These are phyloP conservation scores for Eledone cirrhosa DNA, from an alignment of 2,888 invertebrate species.

Conservation along the genomic window DNA sequence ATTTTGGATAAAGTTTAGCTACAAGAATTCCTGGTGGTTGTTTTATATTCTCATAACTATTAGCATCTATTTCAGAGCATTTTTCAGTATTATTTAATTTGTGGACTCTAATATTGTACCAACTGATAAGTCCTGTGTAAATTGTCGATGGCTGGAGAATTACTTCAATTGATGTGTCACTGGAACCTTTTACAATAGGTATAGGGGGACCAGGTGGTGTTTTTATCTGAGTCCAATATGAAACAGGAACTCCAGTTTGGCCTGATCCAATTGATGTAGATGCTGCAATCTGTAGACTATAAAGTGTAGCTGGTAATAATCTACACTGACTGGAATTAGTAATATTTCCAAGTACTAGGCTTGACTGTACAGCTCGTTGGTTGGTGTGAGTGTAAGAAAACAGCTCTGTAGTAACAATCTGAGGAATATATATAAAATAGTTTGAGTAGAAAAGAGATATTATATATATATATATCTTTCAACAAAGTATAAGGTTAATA, in stretches of 20 bases:
- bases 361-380: not conserved
- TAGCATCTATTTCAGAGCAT: constrained; percentile 61
- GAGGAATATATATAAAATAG: not conserved
- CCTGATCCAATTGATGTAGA: constrained; percentile 70
- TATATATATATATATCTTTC: too few species aligned
- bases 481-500: too few species aligned
- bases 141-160: constrained; percentile 77
- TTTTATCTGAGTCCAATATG: constrained; percentile 78
- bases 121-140: constrained; percentile 79
- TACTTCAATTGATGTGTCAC: constrained; percentile 75
- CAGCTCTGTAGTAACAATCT: not conserved
- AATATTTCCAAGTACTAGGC: not conserved
- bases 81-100: constrained; percentile 68
- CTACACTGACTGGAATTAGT: constrained; percentile 56
- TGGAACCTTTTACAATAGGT: constrained; percentile 75
- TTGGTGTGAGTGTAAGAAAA: constrained; percentile 1
- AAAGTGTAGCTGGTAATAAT: constrained; percentile 79
- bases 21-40: constrained; percentile 66
- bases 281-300: constrained; percentile 79
- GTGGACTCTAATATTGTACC: constrained; percentile 80
- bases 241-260: constrained; percentile 68
- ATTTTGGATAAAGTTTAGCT: constrained; percentile 74
- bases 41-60: constrained; percentile 69
- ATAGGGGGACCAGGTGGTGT: constrained; percentile 75
- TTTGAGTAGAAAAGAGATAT: too few species aligned